Percentiles rank a stretch among this genome's conserved stretches.
Evolutionary conservation across 2,797 vertebrate genomes (phyloP).

Genomic region (Melanogrammus aeglefinus): DNA sequence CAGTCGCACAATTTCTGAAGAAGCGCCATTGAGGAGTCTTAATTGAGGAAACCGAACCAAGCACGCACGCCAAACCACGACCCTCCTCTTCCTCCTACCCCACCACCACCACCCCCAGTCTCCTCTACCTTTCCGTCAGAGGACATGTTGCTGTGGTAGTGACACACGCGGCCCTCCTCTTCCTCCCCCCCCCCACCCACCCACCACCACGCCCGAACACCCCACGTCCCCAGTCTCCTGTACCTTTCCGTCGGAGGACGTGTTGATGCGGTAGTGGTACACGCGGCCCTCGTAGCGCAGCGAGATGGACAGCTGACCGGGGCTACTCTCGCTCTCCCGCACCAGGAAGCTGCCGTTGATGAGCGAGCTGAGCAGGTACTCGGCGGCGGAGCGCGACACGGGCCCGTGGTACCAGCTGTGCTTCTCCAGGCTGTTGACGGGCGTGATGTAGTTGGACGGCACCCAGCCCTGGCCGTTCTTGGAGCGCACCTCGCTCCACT

Average conservation of each 20-base stretch:
- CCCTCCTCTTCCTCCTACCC: neutral
- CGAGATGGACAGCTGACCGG: constrained; percentile 97
- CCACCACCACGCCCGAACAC: no score
- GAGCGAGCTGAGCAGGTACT: constrained; percentile 94
- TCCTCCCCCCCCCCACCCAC: no score
- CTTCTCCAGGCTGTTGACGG: constrained; percentile 98
- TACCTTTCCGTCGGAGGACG: constrained; percentile 91
- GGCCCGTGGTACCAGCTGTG: constrained; percentile 99
- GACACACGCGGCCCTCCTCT: constrained; percentile 92
- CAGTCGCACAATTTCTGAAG: neutral
- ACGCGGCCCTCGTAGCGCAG: constrained; percentile 97
- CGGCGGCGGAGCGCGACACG: constrained; percentile 93
- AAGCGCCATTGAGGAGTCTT: neutral
- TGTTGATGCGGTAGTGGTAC: constrained; percentile 99
- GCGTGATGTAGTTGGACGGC: constrained; percentile 98
- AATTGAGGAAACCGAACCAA: constrained; percentile 5
- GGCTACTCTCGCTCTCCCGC: constrained; percentile 97
- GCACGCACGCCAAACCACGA: neutral
- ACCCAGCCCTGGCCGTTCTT: constrained; percentile 99
- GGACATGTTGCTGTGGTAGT: constrained; percentile 97
- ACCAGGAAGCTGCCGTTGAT: constrained; percentile 99
- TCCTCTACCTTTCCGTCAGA: constrained; percentile 87
- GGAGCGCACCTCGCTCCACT: constrained; percentile 98
- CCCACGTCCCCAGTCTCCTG: neutral
- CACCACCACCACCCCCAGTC: neutral